Evolutionary conservation across 2,113 vertebrate species (phyloP).

Genomic region (Nasalis larvatus): DNA sequence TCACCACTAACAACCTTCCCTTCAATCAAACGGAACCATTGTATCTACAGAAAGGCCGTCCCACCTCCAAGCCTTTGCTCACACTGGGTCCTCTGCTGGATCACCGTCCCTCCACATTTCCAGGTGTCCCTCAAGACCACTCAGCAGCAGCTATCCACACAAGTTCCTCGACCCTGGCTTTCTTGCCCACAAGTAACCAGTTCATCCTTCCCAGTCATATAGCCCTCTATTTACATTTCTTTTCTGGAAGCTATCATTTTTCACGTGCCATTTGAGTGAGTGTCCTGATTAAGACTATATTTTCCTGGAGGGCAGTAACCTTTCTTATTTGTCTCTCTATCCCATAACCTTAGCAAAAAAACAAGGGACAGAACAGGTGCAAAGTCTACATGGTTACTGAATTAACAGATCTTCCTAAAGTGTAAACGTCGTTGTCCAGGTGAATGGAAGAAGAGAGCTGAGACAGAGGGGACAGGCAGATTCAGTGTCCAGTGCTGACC

Average conservation of each 20-base stretch:
- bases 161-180: background rate
- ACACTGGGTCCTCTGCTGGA: accelerated
- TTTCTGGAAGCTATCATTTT: background rate
- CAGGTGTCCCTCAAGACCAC: background rate
- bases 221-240: background rate
- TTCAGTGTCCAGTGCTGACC: background rate
- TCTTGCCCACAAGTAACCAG: background rate
- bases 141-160: background rate
- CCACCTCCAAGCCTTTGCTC: background rate
- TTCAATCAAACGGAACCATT: background rate
- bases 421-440: background rate
- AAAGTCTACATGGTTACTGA: background rate
- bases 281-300: background rate
- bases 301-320: background rate
- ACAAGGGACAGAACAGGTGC: background rate
- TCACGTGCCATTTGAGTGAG: no score
- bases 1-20: background rate
- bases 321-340: background rate
- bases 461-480: no score
- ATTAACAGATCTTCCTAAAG: accelerated
- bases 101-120: background rate
- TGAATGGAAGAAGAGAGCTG: background rate
- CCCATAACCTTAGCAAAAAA: background rate
- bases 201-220: background rate
- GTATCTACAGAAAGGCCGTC: background rate